phyloP scores from a whole-genome alignment of 2,888 invertebrate species.

The Unio delphinus region DNA sequence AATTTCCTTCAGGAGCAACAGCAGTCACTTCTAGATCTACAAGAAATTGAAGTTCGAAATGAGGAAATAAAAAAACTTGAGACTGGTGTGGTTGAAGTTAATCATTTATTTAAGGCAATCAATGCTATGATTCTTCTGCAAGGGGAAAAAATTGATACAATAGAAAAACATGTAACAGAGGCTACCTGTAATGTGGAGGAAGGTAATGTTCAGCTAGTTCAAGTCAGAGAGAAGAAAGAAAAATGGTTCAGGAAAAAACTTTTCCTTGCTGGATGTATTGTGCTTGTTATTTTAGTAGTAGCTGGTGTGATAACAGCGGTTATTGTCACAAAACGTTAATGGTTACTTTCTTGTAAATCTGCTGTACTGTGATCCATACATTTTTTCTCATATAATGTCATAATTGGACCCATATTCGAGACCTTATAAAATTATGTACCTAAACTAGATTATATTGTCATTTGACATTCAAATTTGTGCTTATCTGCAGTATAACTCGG shows the following conservation, averaged over 20 bases:
- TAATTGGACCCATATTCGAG: too few species aligned
- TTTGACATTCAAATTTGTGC: too few species aligned
- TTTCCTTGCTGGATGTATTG: constrained; percentile 41
- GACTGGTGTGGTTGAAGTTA: constrained; percentile 55
- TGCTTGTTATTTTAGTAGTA: constrained; percentile 42
- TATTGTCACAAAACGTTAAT: constrained; percentile 4
- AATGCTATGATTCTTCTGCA: constrained; percentile 53
- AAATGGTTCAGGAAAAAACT: constrained; percentile 46
- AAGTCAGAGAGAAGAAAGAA: constrained; percentile 34
- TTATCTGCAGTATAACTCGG: too few species aligned
- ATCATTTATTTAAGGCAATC: constrained; percentile 56
- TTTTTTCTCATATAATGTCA: background rate
- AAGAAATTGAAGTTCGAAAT: constrained; percentile 50
- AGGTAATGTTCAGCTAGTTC: constrained; percentile 41
- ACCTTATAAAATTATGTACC: too few species aligned
- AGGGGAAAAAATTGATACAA: constrained; percentile 57
- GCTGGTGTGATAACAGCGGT: constrained; percentile 39
- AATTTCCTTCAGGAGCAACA: constrained; percentile 53
- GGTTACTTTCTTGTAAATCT: too few species aligned
- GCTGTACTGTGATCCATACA: background rate
- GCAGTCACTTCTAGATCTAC: constrained; percentile 48
- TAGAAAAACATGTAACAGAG: constrained; percentile 45
- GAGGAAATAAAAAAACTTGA: constrained; percentile 56
- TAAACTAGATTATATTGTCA: too few species aligned
- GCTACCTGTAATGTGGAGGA: constrained; percentile 40